These are phyloP conservation scores for Netelia fuscicornis DNA, from an alignment of 2,888 invertebrate species.

Conservation along the genomic window DNA sequence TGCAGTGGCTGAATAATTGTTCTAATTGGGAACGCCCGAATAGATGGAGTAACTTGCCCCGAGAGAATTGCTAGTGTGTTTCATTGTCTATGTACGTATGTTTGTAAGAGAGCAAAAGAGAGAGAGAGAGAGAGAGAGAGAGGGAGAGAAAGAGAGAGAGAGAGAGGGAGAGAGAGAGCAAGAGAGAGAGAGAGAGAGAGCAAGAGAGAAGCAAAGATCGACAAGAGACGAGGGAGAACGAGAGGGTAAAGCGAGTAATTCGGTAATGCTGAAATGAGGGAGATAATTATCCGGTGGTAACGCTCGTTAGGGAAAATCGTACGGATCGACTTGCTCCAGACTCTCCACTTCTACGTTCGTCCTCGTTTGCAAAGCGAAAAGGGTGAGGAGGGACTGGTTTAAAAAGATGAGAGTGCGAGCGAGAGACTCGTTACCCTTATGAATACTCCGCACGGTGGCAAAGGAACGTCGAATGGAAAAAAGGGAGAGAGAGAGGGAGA, in stretches of 20 bases:
- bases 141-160: background rate
- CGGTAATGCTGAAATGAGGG: slow-evolving; percentile 58
- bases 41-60: slow-evolving; percentile 12
- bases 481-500: background rate
- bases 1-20: slow-evolving; percentile 61
- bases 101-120: background rate
- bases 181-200: background rate
- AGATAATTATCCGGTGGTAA: slow-evolving; percentile 76
- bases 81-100: too few relatives aligned
- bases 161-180: too few relatives aligned
- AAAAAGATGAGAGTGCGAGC: background rate
- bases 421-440: background rate
- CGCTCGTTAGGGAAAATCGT: slow-evolving; percentile 77
- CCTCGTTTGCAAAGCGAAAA: background rate
- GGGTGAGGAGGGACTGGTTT: background rate
- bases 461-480: background rate
- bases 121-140: slow-evolving; percentile 28
- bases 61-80: background rate
- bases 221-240: background rate
- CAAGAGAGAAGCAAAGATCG: too few relatives aligned
- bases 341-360: slow-evolving; percentile 56
- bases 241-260: slow-evolving; percentile 17
- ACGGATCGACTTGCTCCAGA: slow-evolving; percentile 60
- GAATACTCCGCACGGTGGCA: background rate
- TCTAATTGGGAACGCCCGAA: slow-evolving; percentile 60